Evolutionary conservation across 1,140 invertebrate species (phyloP).

Genomic region (Ridgeia piscesae): DNA sequence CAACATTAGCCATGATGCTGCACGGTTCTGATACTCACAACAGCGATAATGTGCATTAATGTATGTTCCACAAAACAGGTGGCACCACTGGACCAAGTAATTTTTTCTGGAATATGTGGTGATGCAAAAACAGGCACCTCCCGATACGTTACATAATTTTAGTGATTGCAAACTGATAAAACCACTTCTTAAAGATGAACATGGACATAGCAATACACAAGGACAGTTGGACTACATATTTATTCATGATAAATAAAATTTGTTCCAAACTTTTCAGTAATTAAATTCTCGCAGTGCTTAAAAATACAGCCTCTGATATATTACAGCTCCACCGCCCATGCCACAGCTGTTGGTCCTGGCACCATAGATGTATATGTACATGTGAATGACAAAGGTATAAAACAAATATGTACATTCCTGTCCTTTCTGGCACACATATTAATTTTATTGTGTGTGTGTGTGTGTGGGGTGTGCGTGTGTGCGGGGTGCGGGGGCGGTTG

Average conservation of each 20-base stretch:
- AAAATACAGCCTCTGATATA: not conserved
- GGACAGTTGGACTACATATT: not conserved
- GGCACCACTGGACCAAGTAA: no score
- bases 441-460: not conserved
- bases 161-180: no score
- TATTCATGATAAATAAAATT: not conserved
- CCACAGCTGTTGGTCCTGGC: not conserved
- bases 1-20: no score
- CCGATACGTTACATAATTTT: no score
- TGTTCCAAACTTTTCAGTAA: not conserved
- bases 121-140: no score
- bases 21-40: no score
- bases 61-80: no score
- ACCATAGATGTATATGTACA: not conserved
- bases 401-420: not conserved
- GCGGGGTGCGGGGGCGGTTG: no score
- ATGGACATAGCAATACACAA: not conserved
- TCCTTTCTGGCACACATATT: not conserved
- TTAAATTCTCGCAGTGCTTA: not conserved
- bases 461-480: no score
- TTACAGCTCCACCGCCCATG: not conserved
- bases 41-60: no score
- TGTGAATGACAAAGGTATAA: not conserved
- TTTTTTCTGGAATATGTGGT: no score
- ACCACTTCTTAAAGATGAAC: no score